These are phyloP conservation scores for Pristis pectinata DNA, from an alignment of 2,797 vertebrate species.

Conservation along the genomic window DNA sequence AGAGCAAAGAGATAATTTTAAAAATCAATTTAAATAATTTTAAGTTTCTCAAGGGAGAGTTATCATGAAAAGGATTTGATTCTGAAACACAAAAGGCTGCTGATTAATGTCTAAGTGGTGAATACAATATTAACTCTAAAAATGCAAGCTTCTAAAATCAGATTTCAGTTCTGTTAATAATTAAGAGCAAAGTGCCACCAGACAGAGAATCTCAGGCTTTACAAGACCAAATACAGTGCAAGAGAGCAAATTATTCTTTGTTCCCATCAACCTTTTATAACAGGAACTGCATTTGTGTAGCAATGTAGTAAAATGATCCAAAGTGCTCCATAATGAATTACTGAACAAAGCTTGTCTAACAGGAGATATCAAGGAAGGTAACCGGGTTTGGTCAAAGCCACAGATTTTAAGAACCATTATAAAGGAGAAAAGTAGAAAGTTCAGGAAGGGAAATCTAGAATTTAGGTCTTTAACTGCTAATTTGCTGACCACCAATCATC, in stretches of 20 bases:
- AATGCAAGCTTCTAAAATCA: neutral
- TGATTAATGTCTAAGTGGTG: neutral
- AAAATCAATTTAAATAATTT: neutral
- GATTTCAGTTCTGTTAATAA: neutral
- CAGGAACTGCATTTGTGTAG: neutral
- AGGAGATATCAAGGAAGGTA: no score
- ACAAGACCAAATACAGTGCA: neutral
- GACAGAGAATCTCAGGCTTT: neutral
- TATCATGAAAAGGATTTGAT: neutral
- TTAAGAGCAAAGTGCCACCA: neutral
- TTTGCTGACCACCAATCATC: neutral
- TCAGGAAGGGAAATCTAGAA: no score
- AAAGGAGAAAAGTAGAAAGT: neutral
- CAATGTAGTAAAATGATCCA: no score
- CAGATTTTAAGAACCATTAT: neutral
- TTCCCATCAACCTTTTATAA: neutral
- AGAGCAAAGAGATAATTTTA: neutral
- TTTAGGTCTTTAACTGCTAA: no score
- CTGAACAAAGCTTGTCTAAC: no score
- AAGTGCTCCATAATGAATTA: no score
- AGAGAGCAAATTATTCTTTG: neutral
- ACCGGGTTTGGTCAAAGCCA: no score
- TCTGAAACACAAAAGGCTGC: neutral
- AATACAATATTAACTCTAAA: neutral
- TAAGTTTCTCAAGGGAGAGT: neutral